These are phyloP conservation scores for Syngnathus floridae DNA, from an alignment of 2,113 vertebrate genomes.

Conservation along the genomic window DNA sequence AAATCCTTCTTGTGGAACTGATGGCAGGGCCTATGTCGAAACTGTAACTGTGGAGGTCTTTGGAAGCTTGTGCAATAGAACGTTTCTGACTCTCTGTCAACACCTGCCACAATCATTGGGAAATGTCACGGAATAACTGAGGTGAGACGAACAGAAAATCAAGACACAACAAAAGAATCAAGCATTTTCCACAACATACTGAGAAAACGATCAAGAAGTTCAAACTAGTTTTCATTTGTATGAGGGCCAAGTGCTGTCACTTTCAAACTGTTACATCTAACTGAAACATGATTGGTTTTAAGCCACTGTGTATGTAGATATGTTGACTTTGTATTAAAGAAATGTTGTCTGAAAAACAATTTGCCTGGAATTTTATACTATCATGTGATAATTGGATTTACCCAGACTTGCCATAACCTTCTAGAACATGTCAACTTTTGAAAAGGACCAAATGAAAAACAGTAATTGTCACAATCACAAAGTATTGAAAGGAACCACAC, in stretches of 20 bases:
- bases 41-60: conserved; percentile 42
- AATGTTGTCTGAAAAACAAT: conserved; percentile 82
- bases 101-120: conserved; percentile 50
- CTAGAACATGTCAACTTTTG: neutral
- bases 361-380: conserved; percentile 20
- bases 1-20: conserved; percentile 30
- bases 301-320: conserved; percentile 99
- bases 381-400: neutral
- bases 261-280: conserved; percentile 89
- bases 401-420: neutral
- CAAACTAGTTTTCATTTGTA: conserved; percentile 73
- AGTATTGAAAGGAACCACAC: too few species aligned
- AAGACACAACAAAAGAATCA: conserved; percentile 47
- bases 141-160: conserved; percentile 34
- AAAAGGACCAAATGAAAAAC: neutral
- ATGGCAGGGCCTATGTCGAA: conserved; percentile 42
- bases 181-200: conserved; percentile 47
- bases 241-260: conserved; percentile 80
- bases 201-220: conserved; percentile 52
- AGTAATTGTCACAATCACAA: neutral
- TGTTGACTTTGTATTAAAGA: conserved; percentile 99
- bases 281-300: conserved; percentile 86
- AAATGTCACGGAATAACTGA: conserved; percentile 37
- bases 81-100: conserved; percentile 60
- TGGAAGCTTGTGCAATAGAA: conserved; percentile 58